These are phyloP conservation scores for Nibea coibor DNA, from an alignment of 2,113 vertebrate genomes.

Conservation along the genomic window DNA sequence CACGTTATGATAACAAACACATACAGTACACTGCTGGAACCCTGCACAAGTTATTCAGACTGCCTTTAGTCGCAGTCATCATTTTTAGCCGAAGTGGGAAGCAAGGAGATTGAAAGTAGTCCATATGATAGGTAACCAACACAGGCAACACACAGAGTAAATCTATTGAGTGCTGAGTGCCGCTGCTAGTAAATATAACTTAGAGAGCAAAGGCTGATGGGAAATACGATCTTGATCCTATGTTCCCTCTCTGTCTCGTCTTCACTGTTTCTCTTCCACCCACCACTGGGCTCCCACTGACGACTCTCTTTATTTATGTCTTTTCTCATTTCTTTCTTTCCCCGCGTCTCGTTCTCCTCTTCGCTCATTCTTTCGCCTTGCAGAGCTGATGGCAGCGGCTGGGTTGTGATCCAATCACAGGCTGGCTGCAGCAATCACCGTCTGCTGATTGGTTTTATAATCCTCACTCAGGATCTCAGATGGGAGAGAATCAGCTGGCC, in stretches of 20 bases:
- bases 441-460: slow-evolving; percentile 84
- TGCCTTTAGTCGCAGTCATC: not conserved
- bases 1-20: not conserved
- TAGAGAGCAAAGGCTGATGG: slow-evolving; percentile 27
- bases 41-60: not conserved
- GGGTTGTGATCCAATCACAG: slow-evolving; percentile 79
- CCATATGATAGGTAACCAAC: slow-evolving; percentile 1
- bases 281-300: slow-evolving; percentile 22
- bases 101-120: not conserved
- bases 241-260: slow-evolving; percentile 25
- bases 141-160: slow-evolving; percentile 8
- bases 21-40: not conserved
- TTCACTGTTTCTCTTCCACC: slow-evolving; percentile 38
- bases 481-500: slow-evolving; percentile 73
- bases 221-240: slow-evolving; percentile 55
- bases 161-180: slow-evolving; percentile 10
- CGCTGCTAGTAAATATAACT: slow-evolving; percentile 21
- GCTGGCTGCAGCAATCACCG: slow-evolving; percentile 79
- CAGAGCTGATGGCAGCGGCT: slow-evolving; percentile 57
- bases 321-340: slow-evolving; percentile 58
- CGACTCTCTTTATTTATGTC: slow-evolving; percentile 70
- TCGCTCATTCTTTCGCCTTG: slow-evolving; percentile 57
- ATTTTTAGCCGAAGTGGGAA: slow-evolving; percentile 3
- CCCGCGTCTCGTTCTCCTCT: slow-evolving; percentile 38
- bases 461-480: slow-evolving; percentile 82